Conservation (phyloP, 2,797 vertebrate species). For the Schizopygopsis pylzovi region DNA sequence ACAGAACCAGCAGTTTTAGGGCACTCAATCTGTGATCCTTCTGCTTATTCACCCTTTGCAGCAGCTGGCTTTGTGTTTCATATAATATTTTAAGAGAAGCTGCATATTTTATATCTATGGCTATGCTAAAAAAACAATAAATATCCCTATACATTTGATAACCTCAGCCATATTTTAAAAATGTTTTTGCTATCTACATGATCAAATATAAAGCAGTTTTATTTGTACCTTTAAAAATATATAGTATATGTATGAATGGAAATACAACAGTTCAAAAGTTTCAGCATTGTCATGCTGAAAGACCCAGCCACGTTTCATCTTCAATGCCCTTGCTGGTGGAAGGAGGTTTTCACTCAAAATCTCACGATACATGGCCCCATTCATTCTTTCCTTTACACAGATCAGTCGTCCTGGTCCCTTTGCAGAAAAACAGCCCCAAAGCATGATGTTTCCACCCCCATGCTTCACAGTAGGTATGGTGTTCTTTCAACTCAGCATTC, state of each 20-base stretch:
- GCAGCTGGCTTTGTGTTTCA: slow-evolving; percentile 11
- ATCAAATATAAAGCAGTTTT: slow-evolving; percentile 11
- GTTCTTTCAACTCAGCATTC: too few relatives aligned
- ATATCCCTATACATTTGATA: not conserved
- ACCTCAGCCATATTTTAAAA: not conserved
- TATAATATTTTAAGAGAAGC: not conserved
- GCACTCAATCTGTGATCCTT: not conserved
- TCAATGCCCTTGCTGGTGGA: too few relatives aligned
- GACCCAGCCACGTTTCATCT: too few relatives aligned
- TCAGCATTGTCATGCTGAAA: too few relatives aligned
- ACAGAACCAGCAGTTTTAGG: not conserved
- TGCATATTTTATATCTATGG: not conserved
- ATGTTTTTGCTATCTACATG: not conserved
- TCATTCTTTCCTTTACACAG: too few relatives aligned
- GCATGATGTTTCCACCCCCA: too few relatives aligned
- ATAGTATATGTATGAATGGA: not conserved
- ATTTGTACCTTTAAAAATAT: not conserved
- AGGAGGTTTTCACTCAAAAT: too few relatives aligned
- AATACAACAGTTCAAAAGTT: slow-evolving; percentile 15
- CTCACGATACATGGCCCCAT: too few relatives aligned
- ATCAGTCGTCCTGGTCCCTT: too few relatives aligned
- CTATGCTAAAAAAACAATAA: not conserved
- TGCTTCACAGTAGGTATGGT: too few relatives aligned
- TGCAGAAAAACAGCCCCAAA: too few relatives aligned
- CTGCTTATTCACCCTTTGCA: not conserved